A percentile compares a stretch with the other conserved stretches of the same genome.
These are phyloP conservation scores for Drosophila rufa DNA, from an alignment of 1,140 invertebrate genomes.

Conservation along the genomic window DNA sequence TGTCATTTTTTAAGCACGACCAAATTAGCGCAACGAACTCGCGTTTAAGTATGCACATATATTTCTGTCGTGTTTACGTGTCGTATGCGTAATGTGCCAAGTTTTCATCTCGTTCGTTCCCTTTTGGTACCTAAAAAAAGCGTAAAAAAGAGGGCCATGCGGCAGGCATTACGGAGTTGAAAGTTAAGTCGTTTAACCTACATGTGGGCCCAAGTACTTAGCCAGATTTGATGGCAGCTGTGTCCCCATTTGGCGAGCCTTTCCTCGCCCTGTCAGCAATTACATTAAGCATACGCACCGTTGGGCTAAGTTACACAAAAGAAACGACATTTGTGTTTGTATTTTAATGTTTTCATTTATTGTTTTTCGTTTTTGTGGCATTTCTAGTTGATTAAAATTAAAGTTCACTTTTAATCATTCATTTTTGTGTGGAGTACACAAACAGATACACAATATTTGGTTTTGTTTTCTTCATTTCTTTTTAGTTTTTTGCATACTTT, in stretches of 20 bases:
- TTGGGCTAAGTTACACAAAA: neutral
- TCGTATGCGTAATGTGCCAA: conserved; percentile 65
- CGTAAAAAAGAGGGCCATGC: neutral
- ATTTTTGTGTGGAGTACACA: conserved; percentile 45
- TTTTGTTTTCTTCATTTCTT: conserved; percentile 45
- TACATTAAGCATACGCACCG: conserved; percentile 69
- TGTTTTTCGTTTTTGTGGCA: conserved; percentile 47
- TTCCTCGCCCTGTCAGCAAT: conserved; percentile 33
- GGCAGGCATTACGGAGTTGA: conserved; percentile 44
- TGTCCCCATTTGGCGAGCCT: conserved; percentile 1
- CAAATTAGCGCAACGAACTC: conserved; percentile 73
- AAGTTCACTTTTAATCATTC: conserved; percentile 67
- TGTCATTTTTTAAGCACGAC: conserved; percentile 52
- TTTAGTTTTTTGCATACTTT: conserved; percentile 7
- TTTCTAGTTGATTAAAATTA: conserved; percentile 67
- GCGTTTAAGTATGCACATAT: conserved; percentile 10
- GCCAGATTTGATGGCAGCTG: conserved; percentile 59
- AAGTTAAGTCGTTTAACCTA: conserved; percentile 72
- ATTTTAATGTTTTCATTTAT: conserved; percentile 33
- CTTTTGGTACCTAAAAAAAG: conserved; percentile 11
- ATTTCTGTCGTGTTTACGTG: conserved; percentile 49
- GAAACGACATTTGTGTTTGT: conserved; percentile 4
- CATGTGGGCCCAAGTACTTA: conserved; percentile 50
- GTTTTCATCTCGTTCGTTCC: conserved; percentile 18
- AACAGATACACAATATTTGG: conserved; percentile 72